Base-by-base conservation (phyloP, 2,797 vertebrate species). In the Rhyacichthys aspro region DNA sequence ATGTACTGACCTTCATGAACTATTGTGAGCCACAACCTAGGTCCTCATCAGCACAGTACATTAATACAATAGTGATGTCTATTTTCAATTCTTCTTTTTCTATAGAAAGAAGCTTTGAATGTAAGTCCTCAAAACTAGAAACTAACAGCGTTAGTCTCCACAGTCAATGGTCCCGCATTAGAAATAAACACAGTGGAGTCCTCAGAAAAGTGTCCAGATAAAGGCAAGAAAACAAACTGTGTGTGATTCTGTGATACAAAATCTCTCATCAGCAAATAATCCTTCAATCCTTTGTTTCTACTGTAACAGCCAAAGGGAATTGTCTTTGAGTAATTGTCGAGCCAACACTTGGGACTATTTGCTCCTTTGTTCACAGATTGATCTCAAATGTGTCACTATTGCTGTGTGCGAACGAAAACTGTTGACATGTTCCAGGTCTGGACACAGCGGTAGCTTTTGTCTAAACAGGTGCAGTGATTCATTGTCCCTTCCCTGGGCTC, bases 401-500 rank as follows among this genome's bases (percentile, higher is more conserved):
- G 66, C 72, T 70, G 63, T 77, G 32, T 67, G 72, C 79, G 83
- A 86, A 81, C 88, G 81, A 88, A 88, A 82, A 74, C 67, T 88
- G 86, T 88, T 87, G 86, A 90, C 87, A 82, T 67, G 39, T 78
- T 67, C 75, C 76, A 79, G 82, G 81, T 82, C 9, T 74, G 48
- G 72, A 55, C 81, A 1, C 76, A 70, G 83, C 59, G 80, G 79
- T 81, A 50, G 86, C 79, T 86, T 82, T 87, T 79, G 86, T 90
- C 74, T 86, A 65, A 85, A 86, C 88, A 88, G 88, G 88, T 90
- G 89, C 81, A 45, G 56, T 67, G 78, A 86, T 85, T 86, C 86
- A 86, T 82, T 74, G 59, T 52, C 69, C 52, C 71, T 62, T 67
- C 64, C 59, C 67, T 59, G 66, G 59, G 76, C 82, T 77, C 75